Base-by-base conservation (phyloP, 2,797 vertebrate species). In the Paguma larvata region DNA sequence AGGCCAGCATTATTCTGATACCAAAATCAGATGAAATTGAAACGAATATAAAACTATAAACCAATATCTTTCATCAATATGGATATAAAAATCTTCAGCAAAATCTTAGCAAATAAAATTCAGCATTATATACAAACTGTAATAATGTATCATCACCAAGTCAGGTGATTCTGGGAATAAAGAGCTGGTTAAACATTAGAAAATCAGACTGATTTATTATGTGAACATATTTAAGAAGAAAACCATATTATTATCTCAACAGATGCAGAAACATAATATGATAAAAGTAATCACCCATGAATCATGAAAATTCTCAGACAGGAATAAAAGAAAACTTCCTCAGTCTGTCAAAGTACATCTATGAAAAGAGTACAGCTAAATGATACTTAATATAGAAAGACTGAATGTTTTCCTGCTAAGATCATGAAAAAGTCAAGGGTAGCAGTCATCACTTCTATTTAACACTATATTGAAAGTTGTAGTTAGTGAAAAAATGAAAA, bases 81-180 rank as follows among this genome's bases (percentile, higher is more conserved):
- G 67, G 3, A 91, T 38, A 48, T 41, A 88, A 91, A 95, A 91
- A 10, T 85, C 34, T 44, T 85, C 78, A 85, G 63, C n/a, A 89
- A 82, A 88, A 68, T 34, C 51, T 94, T 73, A 63, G 48, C 44
- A 73, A 73, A 78, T 75, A 67, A 44, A 27, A 91, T 38, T 51
- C 11, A 83, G 48, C 16, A 86, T 62, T 25, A 30, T 21, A 18
- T 41, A 79, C 25, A 79, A 85, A 86, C 16, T n/a, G 80, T 46
- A 85, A 94, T 83, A 62, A 62, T 62, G 10, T 19, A 65, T 91
- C 62, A 94, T 41, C 13, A 68, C 12, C 11, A 34, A 34, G 13
- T 41, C 6, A 6, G 15, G 11, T 51, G 62, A 77, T 44, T 62
- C 63, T 72, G 27, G 30, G 18, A 88, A 73, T 67, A 68, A 6